Evolutionary conservation across 2,888 invertebrate genomes (phyloP).

Genomic region (Osedax frankpressi): DNA sequence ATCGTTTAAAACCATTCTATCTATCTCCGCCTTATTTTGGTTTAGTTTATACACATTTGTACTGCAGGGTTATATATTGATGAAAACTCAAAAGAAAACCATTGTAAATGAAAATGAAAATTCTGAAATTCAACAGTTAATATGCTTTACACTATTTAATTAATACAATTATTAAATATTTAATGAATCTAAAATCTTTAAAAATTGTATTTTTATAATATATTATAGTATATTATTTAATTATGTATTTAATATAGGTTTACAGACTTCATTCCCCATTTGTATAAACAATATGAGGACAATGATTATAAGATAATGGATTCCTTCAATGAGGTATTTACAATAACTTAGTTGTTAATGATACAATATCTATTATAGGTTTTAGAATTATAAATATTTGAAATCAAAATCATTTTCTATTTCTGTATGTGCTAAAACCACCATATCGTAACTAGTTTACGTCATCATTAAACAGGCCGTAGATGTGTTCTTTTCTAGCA

Average conservation of each 20-base stretch:
- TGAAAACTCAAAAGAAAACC: constrained; percentile 63
- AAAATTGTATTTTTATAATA: too few species aligned
- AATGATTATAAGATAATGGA: constrained; percentile 56
- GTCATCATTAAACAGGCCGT: constrained; percentile 66
- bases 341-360: too few species aligned
- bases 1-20: neutral
- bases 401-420: too few species aligned
- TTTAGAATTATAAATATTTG: too few species aligned
- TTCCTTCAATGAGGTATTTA: constrained; percentile 62
- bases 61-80: constrained; percentile 65
- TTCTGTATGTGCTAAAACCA: too few species aligned
- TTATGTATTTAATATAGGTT: too few species aligned
- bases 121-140: neutral
- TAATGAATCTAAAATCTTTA: too few species aligned
- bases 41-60: neutral
- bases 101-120: constrained; percentile 32
- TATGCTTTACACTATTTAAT: neutral
- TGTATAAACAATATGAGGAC: constrained; percentile 61
- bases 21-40: too few species aligned
- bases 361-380: too few species aligned
- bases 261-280: constrained; percentile 82
- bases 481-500: constrained; percentile 85
- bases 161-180: too few species aligned
- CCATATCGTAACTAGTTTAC: too few species aligned
- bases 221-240: too few species aligned